Base-by-base conservation (phyloP, 2,888 invertebrate genomes). In the Diloba caeruleocephala region DNA sequence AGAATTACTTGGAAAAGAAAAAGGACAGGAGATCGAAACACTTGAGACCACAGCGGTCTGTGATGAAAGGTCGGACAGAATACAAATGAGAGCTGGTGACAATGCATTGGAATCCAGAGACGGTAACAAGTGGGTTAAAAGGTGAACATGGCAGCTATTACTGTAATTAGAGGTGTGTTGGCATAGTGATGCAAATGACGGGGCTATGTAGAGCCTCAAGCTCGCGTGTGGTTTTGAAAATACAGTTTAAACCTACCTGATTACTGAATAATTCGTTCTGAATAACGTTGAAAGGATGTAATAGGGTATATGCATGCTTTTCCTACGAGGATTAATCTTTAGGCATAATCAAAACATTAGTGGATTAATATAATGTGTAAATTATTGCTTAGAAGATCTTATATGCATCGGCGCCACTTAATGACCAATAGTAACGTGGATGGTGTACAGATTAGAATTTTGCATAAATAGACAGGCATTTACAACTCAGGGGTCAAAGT, bases 101-200 rank as follows among this genome's bases (percentile, higher is more conserved):
- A 92, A 90, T 90, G 85, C 82, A 68, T 77, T 81, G 90, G 91
- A 86, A 88, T 90, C 87, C 84, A 85, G 79, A 82, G 79, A 63
- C 76, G 79, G 73, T 78, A 75, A 76, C 88, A 91, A 90, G 81
- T 92, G 81, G 92, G 92, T 92, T 92, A 91, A 90, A 92, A 90
- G 91, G 92, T 92, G 91, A 91, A 82, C 78, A 82, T 83, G 82
- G 65, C 85, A 83, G 81, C 78, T 86, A 87, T 89, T 87, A 86
- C 85, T 82, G 87, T 86, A 90, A 90, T 91, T 89, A 89, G 82
- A 85, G 82, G 77, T 79, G 78, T 76, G 81, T 80, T 78, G 79
- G 80, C 81, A 88, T 82, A 81, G 78, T 81, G 65, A 86, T 88
- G 88, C 84, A 81, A 87, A 88, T 88, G 73, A 64, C 72, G 74